Evolutionary conservation across 2,888 invertebrate species (phyloP).

Genomic region (Pammene aurita): DNA sequence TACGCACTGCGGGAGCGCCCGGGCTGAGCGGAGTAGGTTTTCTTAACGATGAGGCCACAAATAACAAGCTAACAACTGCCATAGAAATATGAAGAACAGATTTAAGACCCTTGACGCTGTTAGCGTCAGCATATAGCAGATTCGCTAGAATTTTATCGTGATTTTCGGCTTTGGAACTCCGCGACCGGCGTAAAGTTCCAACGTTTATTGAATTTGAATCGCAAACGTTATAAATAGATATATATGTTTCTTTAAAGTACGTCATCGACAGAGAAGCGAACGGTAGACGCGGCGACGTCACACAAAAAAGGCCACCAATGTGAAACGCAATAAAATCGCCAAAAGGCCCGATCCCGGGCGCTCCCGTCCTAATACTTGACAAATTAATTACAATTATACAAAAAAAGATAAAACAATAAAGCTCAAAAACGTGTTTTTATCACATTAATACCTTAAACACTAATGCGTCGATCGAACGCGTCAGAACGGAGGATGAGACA

Average conservation of each 20-base stretch:
- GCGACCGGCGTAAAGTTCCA: slow-evolving; percentile 2
- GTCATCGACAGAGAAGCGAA: background rate
- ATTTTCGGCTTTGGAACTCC: background rate
- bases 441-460: slow-evolving; percentile 57
- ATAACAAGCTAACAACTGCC: background rate
- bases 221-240: too few species aligned
- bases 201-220: too few species aligned
- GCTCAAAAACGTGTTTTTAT: slow-evolving; percentile 57
- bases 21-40: background rate
- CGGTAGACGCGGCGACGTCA: background rate
- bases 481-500: slow-evolving; percentile 35
- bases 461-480: slow-evolving; percentile 44
- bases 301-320: slow-evolving; percentile 46
- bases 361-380: slow-evolving; percentile 44
- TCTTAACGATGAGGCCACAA: background rate
- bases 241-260: slow-evolving; percentile 5
- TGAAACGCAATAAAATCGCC: background rate
- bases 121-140: background rate
- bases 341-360: slow-evolving; percentile 1
- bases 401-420: slow-evolving; percentile 52
- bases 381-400: slow-evolving; percentile 39
- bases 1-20: slow-evolving; percentile 12
- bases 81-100: too few species aligned
- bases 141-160: background rate
- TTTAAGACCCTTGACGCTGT: too few species aligned